Evolutionary conservation across 2,797 vertebrate species (phyloP).

Genomic region (Percopsis omiscomaycus): DNA sequence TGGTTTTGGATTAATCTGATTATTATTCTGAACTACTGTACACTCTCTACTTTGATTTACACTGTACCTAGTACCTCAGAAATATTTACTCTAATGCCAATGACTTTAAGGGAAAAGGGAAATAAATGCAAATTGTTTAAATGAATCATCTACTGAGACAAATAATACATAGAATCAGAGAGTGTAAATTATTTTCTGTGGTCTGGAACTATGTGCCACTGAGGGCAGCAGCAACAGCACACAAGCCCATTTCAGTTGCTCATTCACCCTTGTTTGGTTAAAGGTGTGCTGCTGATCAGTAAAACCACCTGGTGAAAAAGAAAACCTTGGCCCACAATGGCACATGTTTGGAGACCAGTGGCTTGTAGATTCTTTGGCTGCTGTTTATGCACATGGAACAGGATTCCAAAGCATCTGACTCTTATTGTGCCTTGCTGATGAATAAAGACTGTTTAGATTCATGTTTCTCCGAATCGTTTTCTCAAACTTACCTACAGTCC

Average conservation of each 20-base stretch:
- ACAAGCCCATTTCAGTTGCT: too few relatives aligned
- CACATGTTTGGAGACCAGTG: too few relatives aligned
- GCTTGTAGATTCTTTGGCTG: conserved; percentile 29
- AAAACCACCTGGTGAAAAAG: too few relatives aligned
- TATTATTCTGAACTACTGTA: conserved; percentile 26
- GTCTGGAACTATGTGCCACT: background rate
- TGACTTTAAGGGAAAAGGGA: background rate
- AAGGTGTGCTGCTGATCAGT: too few relatives aligned
- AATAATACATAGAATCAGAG: conserved; percentile 22
- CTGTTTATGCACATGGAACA: conserved; percentile 35
- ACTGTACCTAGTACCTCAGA: conserved; percentile 16
- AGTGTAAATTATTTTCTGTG: conserved; percentile 23
- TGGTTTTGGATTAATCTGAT: conserved; percentile 19
- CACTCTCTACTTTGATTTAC: conserved; percentile 19
- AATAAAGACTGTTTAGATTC: conserved; percentile 53
- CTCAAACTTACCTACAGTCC: conserved; percentile 16
- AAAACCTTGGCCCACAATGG: too few relatives aligned
- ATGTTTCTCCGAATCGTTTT: conserved; percentile 21
- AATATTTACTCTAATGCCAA: conserved; percentile 10
- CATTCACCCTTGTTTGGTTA: too few relatives aligned
- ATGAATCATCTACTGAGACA: conserved; percentile 20
- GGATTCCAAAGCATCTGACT: conserved; percentile 45
- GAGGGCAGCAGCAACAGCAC: too few relatives aligned
- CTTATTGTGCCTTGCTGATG: conserved; percentile 45
- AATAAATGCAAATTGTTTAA: background rate